A percentile compares a stretch with the other conserved stretches of the same genome.
Evolutionary conservation across 2,113 vertebrate species (phyloP).

Genomic region (Circaetus gallicus): DNA sequence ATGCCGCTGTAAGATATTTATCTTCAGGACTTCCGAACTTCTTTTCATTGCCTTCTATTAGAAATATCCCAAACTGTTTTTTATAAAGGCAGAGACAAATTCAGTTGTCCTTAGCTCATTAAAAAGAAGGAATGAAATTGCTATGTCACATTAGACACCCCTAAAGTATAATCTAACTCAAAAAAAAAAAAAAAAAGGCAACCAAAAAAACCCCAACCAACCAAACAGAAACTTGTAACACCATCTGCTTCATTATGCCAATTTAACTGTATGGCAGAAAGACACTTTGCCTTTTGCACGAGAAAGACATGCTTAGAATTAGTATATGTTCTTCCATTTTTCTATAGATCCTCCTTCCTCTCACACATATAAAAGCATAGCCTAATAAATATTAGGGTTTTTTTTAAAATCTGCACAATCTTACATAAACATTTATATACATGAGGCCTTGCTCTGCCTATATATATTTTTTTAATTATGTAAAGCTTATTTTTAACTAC

Average conservation of each 20-base stretch:
- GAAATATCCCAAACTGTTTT: not conserved
- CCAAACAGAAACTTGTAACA: not conserved
- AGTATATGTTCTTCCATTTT: not conserved
- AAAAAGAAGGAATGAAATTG: not conserved
- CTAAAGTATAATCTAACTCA: not conserved
- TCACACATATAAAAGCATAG: not conserved
- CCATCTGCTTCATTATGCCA: not conserved
- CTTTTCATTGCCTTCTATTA: not conserved
- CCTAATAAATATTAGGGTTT: not conserved
- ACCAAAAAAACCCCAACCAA: not conserved
- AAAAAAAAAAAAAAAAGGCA: not conserved
- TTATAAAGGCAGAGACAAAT: not conserved
- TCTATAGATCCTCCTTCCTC: not conserved
- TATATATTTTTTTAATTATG: not conserved
- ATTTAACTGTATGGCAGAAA: not conserved
- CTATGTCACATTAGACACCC: not conserved
- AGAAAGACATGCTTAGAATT: not conserved
- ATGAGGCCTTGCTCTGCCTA: not conserved
- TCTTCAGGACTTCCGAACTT: not conserved
- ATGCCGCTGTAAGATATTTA: not conserved
- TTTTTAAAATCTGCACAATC: not conserved
- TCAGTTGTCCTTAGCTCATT: not conserved
- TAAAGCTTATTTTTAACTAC: not conserved
- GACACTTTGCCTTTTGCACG: not conserved
- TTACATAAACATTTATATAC: not conserved